phyloP scores from a whole-genome alignment of 2,113 vertebrate genomes.

The Ageneiosus marmoratus region DNA sequence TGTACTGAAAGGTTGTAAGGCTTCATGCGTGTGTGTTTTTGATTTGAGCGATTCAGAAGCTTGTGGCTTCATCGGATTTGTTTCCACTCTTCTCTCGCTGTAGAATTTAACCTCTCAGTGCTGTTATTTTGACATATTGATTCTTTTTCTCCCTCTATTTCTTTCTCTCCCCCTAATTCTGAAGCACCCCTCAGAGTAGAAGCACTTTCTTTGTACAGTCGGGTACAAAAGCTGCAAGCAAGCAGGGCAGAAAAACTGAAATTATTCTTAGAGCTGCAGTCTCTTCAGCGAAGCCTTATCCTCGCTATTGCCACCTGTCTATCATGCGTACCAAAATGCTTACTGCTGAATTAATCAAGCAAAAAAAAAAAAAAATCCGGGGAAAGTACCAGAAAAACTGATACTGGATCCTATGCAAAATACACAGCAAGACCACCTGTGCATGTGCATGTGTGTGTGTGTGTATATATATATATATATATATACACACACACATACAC shows the following conservation, averaged over 20 bases:
- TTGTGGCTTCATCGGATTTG: constrained; percentile 32
- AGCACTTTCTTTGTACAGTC: background rate
- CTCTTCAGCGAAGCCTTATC: background rate
- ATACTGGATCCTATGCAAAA: no score
- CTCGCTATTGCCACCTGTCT: background rate
- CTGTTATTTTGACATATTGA: constrained; percentile 42
- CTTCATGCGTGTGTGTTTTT: background rate
- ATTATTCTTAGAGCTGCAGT: no score
- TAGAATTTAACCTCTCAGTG: constrained; percentile 42
- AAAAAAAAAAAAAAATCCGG: no score
- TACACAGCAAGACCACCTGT: no score
- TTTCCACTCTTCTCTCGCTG: constrained; percentile 27
- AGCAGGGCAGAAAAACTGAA: no score
- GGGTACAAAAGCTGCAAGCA: background rate
- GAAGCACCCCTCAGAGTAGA: background rate
- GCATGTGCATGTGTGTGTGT: no score
- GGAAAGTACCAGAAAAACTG: no score
- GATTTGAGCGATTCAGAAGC: constrained; percentile 12
- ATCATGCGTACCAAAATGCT: background rate
- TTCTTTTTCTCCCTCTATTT: constrained; percentile 13
- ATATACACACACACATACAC: no score
- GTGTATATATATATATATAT: no score
- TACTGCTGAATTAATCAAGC: no score
- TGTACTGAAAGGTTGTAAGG: background rate
- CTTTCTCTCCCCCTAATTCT: background rate